Percentiles rank a stretch among this genome's conserved stretches.
Evolutionary conservation across 2,888 invertebrate genomes (phyloP).

Genomic region (Drosophila planitibia): DNA sequence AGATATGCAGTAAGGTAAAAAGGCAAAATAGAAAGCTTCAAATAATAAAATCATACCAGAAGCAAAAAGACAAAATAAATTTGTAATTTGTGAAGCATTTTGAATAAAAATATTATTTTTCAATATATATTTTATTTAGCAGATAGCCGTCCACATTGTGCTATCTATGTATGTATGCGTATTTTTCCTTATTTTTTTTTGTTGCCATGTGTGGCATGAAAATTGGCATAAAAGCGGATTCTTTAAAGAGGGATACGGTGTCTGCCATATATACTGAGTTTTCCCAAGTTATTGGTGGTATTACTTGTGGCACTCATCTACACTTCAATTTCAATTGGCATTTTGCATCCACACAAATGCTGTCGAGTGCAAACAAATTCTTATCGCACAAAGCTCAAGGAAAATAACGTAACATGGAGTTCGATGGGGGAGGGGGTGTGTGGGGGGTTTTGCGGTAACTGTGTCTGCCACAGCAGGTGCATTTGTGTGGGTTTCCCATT

Average conservation of each 20-base stretch:
- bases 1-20: conserved; percentile 12
- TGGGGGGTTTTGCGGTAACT: neutral
- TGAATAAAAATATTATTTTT: conserved; percentile 55
- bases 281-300: conserved; percentile 58
- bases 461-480: conserved; percentile 15
- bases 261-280: conserved; percentile 61
- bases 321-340: conserved; percentile 79
- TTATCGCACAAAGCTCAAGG: conserved; percentile 65
- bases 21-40: conserved; percentile 29
- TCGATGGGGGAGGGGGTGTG: neutral
- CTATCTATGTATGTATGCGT: neutral
- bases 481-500: conserved; percentile 36
- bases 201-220: conserved; percentile 34
- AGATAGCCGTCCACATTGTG: conserved; percentile 40
- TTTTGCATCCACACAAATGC: conserved; percentile 75
- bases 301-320: conserved; percentile 61
- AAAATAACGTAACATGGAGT: conserved; percentile 16
- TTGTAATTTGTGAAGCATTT: conserved; percentile 43
- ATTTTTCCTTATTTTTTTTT: conserved; percentile 17
- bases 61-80: conserved; percentile 38
- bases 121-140: conserved; percentile 74
- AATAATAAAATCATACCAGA: conserved; percentile 37
- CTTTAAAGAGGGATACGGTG: conserved; percentile 28
- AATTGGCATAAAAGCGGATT: conserved; percentile 48
- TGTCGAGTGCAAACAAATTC: conserved; percentile 74